Evolutionary conservation across 2,888 invertebrate genomes (phyloP).

Genomic region (Acholoe squamosa): DNA sequence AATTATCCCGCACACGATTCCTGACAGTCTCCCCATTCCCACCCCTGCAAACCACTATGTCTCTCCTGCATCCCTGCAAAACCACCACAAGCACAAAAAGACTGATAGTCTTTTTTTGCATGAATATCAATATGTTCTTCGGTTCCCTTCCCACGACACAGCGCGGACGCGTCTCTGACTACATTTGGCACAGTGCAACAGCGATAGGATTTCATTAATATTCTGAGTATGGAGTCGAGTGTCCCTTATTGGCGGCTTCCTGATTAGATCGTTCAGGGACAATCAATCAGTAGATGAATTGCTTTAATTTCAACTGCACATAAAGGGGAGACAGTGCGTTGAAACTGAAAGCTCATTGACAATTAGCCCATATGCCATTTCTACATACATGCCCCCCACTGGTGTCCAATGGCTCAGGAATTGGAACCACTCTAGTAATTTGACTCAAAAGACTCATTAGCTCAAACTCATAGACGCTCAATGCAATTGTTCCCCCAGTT

Average conservation of each 20-base stretch:
- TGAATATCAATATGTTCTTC: neutral
- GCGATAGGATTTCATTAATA: constrained; percentile 12
- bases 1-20: constrained; percentile 14
- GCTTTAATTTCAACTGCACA: constrained; percentile 55
- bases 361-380: constrained; percentile 53
- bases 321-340: neutral
- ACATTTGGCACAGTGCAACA: neutral
- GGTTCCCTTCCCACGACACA: neutral
- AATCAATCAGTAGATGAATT: constrained; percentile 41
- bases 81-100: neutral
- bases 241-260: neutral
- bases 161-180: neutral
- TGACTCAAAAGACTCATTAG: neutral
- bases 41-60: neutral
- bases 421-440: neutral
- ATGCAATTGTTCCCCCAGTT: neutral
- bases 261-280: constrained; percentile 43
- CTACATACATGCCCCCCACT: neutral
- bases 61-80: no score
- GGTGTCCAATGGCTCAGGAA: neutral
- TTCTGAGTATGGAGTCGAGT: neutral
- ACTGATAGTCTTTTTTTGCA: neutral
- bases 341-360: neutral
- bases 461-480: neutral
- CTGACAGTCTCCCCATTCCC: neutral